Conservation (phyloP, 2,888 invertebrate genomes). For the Aspidapion aeneum region DNA sequence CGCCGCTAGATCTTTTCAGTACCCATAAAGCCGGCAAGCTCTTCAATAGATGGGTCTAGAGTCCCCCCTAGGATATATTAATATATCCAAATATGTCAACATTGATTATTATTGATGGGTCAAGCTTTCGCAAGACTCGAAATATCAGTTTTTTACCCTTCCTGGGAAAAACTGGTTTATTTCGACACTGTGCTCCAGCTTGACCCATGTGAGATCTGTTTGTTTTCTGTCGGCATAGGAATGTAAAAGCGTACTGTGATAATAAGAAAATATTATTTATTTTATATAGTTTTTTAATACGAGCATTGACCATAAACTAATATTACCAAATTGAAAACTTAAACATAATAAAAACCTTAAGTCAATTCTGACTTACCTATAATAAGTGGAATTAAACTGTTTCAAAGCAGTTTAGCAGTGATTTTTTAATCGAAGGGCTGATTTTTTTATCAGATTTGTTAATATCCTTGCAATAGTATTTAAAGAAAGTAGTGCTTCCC, state of each 20-base stretch:
- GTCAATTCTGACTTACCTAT: too few relatives aligned
- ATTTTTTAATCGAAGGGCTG: too few relatives aligned
- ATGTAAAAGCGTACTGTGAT: conserved; percentile 15
- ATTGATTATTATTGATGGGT: too few relatives aligned
- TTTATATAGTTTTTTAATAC: too few relatives aligned
- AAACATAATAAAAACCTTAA: too few relatives aligned
- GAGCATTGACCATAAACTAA: too few relatives aligned
- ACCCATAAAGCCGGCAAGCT: background rate
- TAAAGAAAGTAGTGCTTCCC: conserved; percentile 12
- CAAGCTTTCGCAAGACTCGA: background rate
- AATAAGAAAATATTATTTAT: background rate
- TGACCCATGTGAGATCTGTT: conserved; percentile 15
- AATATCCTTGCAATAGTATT: conserved; percentile 9
- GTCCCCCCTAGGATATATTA: too few relatives aligned
- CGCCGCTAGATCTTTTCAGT: too few relatives aligned
- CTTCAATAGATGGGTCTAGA: background rate
- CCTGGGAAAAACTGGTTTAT: conserved; percentile 9
- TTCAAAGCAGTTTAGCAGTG: too few relatives aligned
- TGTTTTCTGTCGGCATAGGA: conserved; percentile 2
- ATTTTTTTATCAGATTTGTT: background rate
- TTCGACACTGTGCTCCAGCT: background rate
- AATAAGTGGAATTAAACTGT: too few relatives aligned
- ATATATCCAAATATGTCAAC: too few relatives aligned
- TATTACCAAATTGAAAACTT: too few relatives aligned
- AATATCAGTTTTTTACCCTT: conserved; percentile 4